A percentile compares a stretch with the other conserved stretches of the same genome.
phyloP scores from a whole-genome alignment of 2,113 vertebrate genomes.

The Mirounga angustirostris region DNA sequence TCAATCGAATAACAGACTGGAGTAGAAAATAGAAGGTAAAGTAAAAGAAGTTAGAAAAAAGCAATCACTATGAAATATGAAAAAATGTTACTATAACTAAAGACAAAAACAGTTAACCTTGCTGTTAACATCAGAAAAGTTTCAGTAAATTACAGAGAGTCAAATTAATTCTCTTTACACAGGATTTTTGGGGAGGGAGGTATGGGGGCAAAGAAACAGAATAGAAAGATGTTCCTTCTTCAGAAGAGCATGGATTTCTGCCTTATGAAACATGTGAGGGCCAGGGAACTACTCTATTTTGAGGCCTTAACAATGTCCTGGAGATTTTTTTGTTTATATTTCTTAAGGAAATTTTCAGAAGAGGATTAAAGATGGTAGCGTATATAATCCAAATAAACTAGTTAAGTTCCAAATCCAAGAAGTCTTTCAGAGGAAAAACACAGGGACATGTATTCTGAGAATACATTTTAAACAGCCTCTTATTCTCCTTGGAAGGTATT shows the following conservation, averaged over 20 bases:
- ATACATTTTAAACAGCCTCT: constrained; percentile 17
- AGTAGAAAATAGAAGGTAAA: constrained; percentile 34
- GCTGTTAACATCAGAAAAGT: constrained; percentile 45
- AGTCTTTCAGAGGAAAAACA: not conserved
- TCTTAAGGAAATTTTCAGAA: constrained; percentile 55
- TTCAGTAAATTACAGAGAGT: constrained; percentile 42
- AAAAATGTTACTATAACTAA: constrained; percentile 52
- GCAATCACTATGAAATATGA: constrained; percentile 37
- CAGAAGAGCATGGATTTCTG: not conserved
- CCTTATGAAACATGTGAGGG: not conserved
- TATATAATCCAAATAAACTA: constrained; percentile 51
- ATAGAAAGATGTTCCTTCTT: not conserved
- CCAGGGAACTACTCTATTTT: constrained; percentile 17
- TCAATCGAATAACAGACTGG: constrained; percentile 95
- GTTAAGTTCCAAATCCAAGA: constrained; percentile 33
- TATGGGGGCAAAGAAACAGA: not conserved
- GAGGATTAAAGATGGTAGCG: not conserved
- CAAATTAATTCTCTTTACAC: not conserved
- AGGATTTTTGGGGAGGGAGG: rapidly evolving
- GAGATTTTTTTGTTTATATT: not conserved
- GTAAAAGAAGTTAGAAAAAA: constrained; percentile 6
- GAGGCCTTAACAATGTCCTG: not conserved
- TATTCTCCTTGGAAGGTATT: not conserved
- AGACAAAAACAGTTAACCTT: constrained; percentile 30
- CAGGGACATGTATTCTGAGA: not conserved